phyloP scores from a whole-genome alignment of 2,113 vertebrate genomes.

The Leucopsar rothschildi region DNA sequence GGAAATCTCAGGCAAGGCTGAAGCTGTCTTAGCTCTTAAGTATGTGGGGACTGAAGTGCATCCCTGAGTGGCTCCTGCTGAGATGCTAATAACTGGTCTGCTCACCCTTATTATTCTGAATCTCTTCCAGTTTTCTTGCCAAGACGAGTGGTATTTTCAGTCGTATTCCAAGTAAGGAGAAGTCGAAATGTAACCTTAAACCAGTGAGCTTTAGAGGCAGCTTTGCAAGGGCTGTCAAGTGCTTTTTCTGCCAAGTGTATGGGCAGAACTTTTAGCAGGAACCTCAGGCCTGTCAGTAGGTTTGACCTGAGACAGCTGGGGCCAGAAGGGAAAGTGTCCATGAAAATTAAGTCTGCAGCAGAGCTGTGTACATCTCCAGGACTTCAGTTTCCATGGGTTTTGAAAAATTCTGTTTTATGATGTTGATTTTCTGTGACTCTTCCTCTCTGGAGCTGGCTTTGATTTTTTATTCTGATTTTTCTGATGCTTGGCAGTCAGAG shows the following conservation, averaged over 20 bases:
- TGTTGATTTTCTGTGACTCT: background rate
- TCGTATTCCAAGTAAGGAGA: background rate
- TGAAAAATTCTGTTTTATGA: background rate
- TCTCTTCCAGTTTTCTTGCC: background rate
- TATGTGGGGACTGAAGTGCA: background rate
- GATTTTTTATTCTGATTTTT: background rate
- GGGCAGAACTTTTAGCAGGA: background rate
- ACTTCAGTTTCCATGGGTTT: background rate
- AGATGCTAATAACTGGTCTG: background rate
- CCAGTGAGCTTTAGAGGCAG: background rate
- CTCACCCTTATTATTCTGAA: background rate
- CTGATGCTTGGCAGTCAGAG: background rate
- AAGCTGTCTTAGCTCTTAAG: background rate
- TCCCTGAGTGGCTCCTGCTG: background rate
- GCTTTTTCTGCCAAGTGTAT: background rate
- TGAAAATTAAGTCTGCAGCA: background rate
- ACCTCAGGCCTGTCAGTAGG: background rate
- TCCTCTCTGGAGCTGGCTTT: background rate
- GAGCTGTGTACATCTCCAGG: background rate
- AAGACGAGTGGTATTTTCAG: slow-evolving; percentile 9
- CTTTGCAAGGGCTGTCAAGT: background rate
- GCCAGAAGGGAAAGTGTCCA: background rate
- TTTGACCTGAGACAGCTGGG: background rate
- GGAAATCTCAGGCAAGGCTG: background rate
- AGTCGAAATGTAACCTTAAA: slow-evolving; percentile 26